Percentiles rank a stretch among this genome's conserved stretches.
Evolutionary conservation across 2,888 invertebrate genomes (phyloP).

Genomic region (Acrobasis consociella): DNA sequence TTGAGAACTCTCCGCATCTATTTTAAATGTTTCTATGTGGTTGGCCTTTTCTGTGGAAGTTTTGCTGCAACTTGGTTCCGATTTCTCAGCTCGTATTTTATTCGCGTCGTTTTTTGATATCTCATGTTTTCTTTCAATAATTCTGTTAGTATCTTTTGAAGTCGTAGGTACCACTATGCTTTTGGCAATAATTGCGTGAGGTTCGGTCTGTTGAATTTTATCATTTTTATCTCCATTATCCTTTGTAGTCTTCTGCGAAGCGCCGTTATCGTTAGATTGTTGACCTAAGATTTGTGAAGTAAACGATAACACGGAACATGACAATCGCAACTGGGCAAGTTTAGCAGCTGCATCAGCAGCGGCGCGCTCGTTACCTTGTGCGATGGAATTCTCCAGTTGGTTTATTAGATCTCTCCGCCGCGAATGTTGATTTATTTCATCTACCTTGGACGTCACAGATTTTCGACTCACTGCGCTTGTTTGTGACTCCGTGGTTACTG

Average conservation of each 20-base stretch:
- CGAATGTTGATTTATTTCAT: slow-evolving; percentile 52
- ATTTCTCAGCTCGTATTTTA: background rate
- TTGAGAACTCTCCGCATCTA: slow-evolving; percentile 36
- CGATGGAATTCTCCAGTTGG: slow-evolving; percentile 89
- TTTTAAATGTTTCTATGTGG: background rate
- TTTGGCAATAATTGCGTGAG: background rate
- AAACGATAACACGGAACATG: slow-evolving; percentile 85
- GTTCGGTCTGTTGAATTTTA: background rate
- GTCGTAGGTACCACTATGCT: background rate
- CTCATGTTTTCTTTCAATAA: background rate
- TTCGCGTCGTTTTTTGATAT: background rate
- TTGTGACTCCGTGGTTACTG: slow-evolving; percentile 3
- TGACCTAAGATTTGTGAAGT: slow-evolving; percentile 68
- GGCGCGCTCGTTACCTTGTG: slow-evolving; percentile 88
- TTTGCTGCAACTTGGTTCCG: slow-evolving; percentile 1
- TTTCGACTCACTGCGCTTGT: slow-evolving; percentile 20
- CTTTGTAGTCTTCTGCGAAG: slow-evolving; percentile 21
- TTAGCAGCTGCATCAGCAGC: slow-evolving; percentile 90
- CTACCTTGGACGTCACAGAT: slow-evolving; percentile 27
- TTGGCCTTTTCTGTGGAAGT: background rate
- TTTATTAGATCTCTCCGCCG: slow-evolving; percentile 80
- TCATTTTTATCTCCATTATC: slow-evolving; percentile 21
- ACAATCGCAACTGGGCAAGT: slow-evolving; percentile 88
- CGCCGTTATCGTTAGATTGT: slow-evolving; percentile 33
- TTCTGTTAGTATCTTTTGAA: background rate